These are phyloP conservation scores for Pseudopipra pipra DNA, from an alignment of 2,113 vertebrate species.

Conservation along the genomic window DNA sequence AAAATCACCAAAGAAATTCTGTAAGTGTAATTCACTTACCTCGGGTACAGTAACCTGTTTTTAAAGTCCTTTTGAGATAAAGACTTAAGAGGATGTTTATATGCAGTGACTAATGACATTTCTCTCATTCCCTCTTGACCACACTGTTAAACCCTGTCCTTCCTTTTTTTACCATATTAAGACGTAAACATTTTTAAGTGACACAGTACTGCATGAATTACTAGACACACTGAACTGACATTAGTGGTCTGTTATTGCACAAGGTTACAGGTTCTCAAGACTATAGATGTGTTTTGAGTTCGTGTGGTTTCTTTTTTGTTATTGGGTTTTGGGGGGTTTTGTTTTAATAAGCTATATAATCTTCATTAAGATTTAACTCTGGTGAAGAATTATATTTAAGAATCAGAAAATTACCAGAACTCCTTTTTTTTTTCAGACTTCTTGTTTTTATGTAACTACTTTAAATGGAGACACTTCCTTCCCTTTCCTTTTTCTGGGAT, in stretches of 20 bases:
- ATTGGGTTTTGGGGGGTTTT: background rate
- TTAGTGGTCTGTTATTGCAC: background rate
- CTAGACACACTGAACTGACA: background rate
- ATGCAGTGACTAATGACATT: background rate
- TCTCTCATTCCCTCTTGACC: background rate
- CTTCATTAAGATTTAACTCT: background rate
- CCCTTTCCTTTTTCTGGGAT: background rate
- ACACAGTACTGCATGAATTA: background rate
- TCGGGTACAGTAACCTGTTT: background rate
- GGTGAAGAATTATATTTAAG: background rate
- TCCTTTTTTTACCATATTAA: background rate
- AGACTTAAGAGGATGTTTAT: background rate
- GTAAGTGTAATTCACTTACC: background rate
- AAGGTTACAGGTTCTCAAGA: background rate
- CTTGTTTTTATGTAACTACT: background rate
- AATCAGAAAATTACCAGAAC: background rate
- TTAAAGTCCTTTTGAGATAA: background rate
- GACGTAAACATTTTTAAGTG: background rate
- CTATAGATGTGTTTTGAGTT: background rate
- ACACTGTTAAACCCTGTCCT: background rate
- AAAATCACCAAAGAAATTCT: background rate
- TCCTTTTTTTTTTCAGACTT: background rate
- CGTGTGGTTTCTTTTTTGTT: background rate
- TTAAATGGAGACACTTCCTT: background rate
- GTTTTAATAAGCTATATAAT: background rate